A percentile compares a stretch with the other conserved stretches of the same genome.
Conservation (phyloP, 1,140 invertebrate genomes). For the Heliconius hewitsoni region DNA sequence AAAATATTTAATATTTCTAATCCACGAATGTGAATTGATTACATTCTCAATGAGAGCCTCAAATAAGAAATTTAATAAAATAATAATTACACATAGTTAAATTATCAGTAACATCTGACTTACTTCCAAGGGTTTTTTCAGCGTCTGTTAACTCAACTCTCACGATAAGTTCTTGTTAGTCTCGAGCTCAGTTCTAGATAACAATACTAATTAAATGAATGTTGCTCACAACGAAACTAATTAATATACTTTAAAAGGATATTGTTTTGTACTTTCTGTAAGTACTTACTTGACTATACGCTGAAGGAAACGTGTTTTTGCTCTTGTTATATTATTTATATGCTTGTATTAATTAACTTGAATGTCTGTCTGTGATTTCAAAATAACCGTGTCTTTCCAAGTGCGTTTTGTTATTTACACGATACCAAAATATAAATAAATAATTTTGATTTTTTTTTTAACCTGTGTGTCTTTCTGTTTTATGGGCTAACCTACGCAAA, state of each 20-base stretch:
- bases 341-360: not conserved
- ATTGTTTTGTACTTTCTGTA: conserved; percentile 15
- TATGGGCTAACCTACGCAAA: too few relatives aligned
- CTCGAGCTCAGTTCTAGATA: conserved; percentile 50
- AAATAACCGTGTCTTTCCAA: too few relatives aligned
- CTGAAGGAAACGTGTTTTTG: not conserved
- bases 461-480: too few relatives aligned
- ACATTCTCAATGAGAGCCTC: too few relatives aligned
- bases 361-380: not conserved
- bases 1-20: too few relatives aligned
- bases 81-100: conserved; percentile 14
- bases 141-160: conserved; percentile 41
- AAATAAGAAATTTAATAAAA: not conserved
- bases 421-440: too few relatives aligned
- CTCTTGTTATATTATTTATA: not conserved
- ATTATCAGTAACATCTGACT: conserved; percentile 30
- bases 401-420: too few relatives aligned
- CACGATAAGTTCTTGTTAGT: conserved; percentile 50
- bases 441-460: too few relatives aligned
- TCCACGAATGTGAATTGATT: too few relatives aligned
- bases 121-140: conserved; percentile 44
- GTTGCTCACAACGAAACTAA: conserved; percentile 57
- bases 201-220: conserved; percentile 64
- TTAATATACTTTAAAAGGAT: conserved; percentile 37
- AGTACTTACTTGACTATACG: not conserved